phyloP scores from a whole-genome alignment of 2,888 invertebrate species.

The Torymus tubicola region DNA sequence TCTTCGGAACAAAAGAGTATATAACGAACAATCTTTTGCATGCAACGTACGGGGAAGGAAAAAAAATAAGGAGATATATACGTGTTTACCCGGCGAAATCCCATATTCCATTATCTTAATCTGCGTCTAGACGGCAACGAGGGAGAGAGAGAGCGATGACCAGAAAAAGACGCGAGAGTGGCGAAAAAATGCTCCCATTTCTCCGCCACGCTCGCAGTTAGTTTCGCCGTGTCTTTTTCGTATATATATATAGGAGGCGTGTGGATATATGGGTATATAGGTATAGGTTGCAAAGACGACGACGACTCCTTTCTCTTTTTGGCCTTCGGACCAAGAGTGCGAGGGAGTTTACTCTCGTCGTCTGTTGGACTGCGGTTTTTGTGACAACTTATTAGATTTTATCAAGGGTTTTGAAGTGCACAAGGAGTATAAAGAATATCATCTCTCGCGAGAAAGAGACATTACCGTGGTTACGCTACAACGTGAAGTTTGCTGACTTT shows the following conservation, averaged over 20 bases:
- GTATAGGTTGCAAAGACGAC: too few species aligned
- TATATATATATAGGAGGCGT: too few species aligned
- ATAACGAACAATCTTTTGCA: too few species aligned
- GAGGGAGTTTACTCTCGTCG: too few species aligned
- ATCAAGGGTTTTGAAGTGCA: slow-evolving; percentile 30
- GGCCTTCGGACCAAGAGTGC: slow-evolving; percentile 10
- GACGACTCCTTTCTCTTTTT: slow-evolving; percentile 28
- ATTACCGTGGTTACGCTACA: too few species aligned
- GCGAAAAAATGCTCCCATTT: slow-evolving; percentile 42
- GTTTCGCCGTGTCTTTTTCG: background rate
- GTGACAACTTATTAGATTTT: slow-evolving; percentile 47
- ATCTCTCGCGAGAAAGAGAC: background rate
- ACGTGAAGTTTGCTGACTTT: too few species aligned
- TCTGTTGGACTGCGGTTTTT: too few species aligned
- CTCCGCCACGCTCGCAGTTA: background rate
- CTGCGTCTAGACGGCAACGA: slow-evolving; percentile 38
- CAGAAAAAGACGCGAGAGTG: slow-evolving; percentile 45
- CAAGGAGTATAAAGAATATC: slow-evolving; percentile 4
- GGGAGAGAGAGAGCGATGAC: background rate
- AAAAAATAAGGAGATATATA: too few species aligned
- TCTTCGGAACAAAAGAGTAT: too few species aligned
- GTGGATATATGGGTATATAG: too few species aligned
- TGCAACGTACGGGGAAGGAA: too few species aligned
- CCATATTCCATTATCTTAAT: slow-evolving; percentile 50
- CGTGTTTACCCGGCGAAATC: slow-evolving; percentile 14